Evolutionary conservation across 2,113 vertebrate genomes (phyloP).

Genomic region (Thamnophis sirtalis): DNA sequence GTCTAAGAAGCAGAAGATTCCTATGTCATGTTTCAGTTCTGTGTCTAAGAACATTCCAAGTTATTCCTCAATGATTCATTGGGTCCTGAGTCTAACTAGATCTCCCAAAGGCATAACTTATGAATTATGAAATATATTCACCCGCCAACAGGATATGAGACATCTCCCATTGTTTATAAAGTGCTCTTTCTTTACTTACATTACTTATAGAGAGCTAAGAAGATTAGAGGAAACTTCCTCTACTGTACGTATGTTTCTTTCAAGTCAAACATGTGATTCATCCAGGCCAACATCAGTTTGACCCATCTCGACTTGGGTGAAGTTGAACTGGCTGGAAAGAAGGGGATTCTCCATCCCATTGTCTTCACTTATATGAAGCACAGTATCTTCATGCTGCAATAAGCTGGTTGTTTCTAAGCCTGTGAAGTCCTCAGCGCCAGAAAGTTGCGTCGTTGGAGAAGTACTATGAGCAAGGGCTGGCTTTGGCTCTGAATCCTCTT

Average conservation of each 20-base stretch:
- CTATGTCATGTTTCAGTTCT: conserved; percentile 26
- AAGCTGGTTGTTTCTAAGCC: conserved; percentile 85
- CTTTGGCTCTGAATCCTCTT: conserved; percentile 55
- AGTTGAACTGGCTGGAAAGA: conserved; percentile 72
- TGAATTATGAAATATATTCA: conserved; percentile 33
- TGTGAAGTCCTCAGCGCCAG: conserved; percentile 78
- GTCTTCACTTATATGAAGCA: conserved; percentile 83
- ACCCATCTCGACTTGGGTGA: conserved; percentile 74
- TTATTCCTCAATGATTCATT: conserved; percentile 36
- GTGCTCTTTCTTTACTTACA: conserved; percentile 58
- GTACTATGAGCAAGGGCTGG: conserved; percentile 52
- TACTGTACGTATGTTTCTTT: neutral
- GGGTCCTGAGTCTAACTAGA: conserved; percentile 47
- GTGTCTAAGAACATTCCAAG: conserved; percentile 29
- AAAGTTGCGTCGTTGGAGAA: conserved; percentile 62
- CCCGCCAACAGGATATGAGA: conserved; percentile 8
- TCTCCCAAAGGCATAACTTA: conserved; percentile 38
- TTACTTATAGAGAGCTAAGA: conserved; percentile 2
- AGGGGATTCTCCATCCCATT: conserved; percentile 89
- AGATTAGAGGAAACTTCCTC: neutral
- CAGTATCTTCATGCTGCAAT: conserved; percentile 76
- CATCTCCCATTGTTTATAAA: conserved; percentile 55
- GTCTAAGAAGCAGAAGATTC: conserved; percentile 29
- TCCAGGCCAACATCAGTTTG: conserved; percentile 75
- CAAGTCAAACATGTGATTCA: conserved; percentile 84